Percentiles rank a stretch among this genome's conserved stretches.
Evolutionary conservation across 2,113 vertebrate species (phyloP).

Genomic region (Elaphurus davidianus): DNA sequence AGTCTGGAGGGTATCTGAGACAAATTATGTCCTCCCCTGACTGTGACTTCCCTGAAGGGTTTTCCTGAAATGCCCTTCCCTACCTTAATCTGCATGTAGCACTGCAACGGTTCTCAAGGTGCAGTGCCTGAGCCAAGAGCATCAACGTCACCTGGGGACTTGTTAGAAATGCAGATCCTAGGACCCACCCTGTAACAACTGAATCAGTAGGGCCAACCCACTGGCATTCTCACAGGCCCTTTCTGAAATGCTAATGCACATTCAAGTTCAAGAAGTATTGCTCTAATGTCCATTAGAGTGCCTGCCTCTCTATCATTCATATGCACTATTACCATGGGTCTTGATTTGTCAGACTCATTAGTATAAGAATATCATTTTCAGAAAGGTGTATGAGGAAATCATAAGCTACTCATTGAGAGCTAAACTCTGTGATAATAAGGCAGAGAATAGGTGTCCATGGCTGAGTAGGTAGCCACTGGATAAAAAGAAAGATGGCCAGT

Average conservation of each 20-base stretch:
- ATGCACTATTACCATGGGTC: background rate
- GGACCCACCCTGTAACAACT: background rate
- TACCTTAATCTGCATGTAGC: background rate
- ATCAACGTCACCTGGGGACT: background rate
- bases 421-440: background rate
- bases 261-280: background rate
- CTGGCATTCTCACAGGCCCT: background rate
- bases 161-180: background rate
- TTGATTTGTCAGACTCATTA: background rate
- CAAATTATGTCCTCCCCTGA: background rate
- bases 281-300: background rate
- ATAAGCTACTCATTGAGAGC: background rate
- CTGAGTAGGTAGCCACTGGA: background rate
- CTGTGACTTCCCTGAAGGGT: background rate
- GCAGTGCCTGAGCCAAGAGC: background rate
- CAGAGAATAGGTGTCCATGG: background rate
- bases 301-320: background rate
- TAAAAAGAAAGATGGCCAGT: background rate
- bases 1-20: background rate
- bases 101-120: background rate
- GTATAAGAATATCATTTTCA: background rate
- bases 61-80: background rate
- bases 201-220: background rate
- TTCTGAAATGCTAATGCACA: background rate
- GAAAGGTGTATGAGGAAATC: background rate